Evolutionary conservation across 2,797 vertebrate genomes (phyloP).

Genomic region (Ceryle rudis): DNA sequence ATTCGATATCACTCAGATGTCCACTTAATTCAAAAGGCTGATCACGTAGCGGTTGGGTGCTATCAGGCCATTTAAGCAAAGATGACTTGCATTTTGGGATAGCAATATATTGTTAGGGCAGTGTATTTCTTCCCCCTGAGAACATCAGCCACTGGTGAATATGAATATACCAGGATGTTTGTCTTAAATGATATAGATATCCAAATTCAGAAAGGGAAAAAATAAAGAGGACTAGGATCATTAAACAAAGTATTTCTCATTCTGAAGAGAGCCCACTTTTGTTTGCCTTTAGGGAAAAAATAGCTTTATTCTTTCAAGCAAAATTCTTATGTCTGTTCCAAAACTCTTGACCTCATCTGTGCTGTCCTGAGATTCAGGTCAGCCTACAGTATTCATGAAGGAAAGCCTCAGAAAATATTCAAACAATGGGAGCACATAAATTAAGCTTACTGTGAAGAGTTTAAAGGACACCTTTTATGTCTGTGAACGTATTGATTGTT

Average conservation of each 20-base stretch:
- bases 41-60: background rate
- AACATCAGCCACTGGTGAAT: background rate
- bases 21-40: background rate
- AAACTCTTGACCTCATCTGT: constrained; percentile 20
- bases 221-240: background rate
- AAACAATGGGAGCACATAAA: constrained; percentile 6
- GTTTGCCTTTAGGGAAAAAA: background rate
- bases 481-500: background rate
- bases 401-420: constrained; percentile 19
- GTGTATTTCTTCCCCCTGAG: background rate
- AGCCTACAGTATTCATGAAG: constrained; percentile 34
- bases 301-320: background rate
- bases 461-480: constrained; percentile 28
- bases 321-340: background rate
- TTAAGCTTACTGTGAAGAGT: constrained; percentile 29
- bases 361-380: constrained; percentile 7
- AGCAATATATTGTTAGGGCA: background rate
- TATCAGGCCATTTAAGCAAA: background rate
- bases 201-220: background rate
- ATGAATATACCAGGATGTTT: background rate
- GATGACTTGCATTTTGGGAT: background rate
- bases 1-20: background rate
- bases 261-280: background rate
- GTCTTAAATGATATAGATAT: background rate
- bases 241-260: background rate